A percentile compares a stretch with the other conserved stretches of the same genome.
Evolutionary conservation across 2,888 invertebrate genomes (phyloP).

Genomic region (Nomada fucata): DNA sequence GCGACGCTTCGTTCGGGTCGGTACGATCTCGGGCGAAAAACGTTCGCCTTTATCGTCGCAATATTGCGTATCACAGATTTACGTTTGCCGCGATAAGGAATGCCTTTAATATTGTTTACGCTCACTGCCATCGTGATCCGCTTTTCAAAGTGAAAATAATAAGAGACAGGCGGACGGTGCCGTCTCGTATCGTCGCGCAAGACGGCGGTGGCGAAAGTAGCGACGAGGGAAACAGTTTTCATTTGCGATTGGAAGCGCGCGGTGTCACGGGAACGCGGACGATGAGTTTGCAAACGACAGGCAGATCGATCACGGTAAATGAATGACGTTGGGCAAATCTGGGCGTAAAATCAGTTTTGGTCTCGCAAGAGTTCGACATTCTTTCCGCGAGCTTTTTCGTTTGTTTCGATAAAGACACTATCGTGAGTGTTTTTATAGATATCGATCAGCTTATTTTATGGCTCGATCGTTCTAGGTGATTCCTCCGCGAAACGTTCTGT

Average conservation of each 20-base stretch:
- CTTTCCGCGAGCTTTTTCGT: background rate
- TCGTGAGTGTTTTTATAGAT: no score
- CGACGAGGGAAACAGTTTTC: conserved; percentile 30
- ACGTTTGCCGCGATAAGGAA: conserved; percentile 38
- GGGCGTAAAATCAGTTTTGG: background rate
- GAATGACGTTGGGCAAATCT: background rate
- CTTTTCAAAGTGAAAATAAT: conserved; percentile 34
- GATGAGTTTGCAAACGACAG: background rate
- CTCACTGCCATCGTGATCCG: conserved; percentile 21
- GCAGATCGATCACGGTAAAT: conserved; percentile 12
- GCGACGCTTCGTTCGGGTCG: background rate
- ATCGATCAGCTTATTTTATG: no score
- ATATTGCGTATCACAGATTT: conserved; percentile 57
- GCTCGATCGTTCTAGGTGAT: no score
- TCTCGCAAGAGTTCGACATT: background rate
- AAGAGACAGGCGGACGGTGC: conserved; percentile 20
- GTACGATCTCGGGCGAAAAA: background rate
- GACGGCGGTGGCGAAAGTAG: conserved; percentile 8
- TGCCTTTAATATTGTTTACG: conserved; percentile 53
- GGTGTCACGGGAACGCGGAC: background rate
- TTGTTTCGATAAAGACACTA: no score
- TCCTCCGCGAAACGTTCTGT: no score
- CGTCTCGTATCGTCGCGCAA: background rate
- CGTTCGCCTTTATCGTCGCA: conserved; percentile 22
- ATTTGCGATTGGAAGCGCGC: background rate